A percentile compares a stretch with the other conserved stretches of the same genome.
Conservation (phyloP, 1,140 invertebrate genomes). For the Parapsyche elsis region DNA sequence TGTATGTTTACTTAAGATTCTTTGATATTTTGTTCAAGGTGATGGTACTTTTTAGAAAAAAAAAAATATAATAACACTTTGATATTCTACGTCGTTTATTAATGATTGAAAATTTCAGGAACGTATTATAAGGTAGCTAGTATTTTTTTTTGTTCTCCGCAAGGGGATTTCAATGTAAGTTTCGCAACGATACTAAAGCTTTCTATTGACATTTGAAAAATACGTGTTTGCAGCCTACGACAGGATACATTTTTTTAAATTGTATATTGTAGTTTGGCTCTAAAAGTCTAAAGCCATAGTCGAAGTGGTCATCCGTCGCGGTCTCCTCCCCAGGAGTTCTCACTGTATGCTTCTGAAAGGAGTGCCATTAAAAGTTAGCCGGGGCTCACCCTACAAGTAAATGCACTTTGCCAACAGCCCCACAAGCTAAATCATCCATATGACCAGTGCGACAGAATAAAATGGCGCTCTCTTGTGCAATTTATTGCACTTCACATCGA, state of each 20-base stretch:
- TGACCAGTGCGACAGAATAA: conserved; percentile 38
- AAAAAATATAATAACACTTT: too few species aligned
- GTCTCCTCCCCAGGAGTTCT: conserved; percentile 5
- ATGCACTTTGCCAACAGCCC: conserved; percentile 39
- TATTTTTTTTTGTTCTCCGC: too few species aligned
- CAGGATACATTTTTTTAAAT: too few species aligned
- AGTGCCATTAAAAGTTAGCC: conserved; percentile 45
- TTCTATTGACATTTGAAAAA: neutral
- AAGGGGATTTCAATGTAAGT: too few species aligned
- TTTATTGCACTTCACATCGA: conserved; percentile 28
- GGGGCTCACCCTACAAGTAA: conserved; percentile 39
- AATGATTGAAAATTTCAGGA: too few species aligned
- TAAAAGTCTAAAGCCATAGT: neutral
- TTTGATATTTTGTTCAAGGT: too few species aligned
- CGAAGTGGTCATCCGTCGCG: neutral
- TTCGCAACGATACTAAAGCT: neutral
- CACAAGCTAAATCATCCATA: conserved; percentile 39
- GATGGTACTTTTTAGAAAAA: too few species aligned
- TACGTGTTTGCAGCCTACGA: too few species aligned
- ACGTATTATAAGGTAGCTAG: too few species aligned
- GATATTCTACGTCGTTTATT: too few species aligned
- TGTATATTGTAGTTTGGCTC: neutral
- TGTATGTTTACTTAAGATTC: too few species aligned
- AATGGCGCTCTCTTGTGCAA: conserved; percentile 21
- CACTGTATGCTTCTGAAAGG: conserved; percentile 33